These are phyloP conservation scores for Macrotus californicus DNA, from an alignment of 2,113 vertebrate genomes.

Conservation along the genomic window DNA sequence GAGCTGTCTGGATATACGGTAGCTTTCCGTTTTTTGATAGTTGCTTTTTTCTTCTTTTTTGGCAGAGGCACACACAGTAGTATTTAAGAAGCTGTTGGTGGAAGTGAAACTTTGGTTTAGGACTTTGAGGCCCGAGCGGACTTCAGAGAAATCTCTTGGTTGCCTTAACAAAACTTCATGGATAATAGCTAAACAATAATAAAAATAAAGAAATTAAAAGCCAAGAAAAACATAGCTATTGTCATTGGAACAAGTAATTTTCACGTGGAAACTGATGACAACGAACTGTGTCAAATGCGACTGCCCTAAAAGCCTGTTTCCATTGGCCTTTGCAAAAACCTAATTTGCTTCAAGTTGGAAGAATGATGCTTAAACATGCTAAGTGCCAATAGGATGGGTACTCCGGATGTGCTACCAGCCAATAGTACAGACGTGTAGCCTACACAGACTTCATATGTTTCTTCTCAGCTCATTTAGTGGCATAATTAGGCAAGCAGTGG, in stretches of 20 bases:
- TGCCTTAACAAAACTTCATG: neutral
- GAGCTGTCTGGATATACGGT: neutral
- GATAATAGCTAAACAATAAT: neutral
- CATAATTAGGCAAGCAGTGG: neutral
- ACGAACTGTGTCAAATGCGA: neutral
- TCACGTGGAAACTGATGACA: neutral
- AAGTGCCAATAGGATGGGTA: neutral
- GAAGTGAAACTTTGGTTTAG: neutral
- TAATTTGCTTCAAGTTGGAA: neutral
- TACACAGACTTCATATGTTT: neutral
- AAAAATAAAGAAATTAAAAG: neutral
- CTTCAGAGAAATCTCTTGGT: neutral
- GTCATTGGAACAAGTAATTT: neutral
- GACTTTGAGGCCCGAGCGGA: neutral
- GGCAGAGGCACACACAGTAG: neutral
- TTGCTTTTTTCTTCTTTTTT: fast-evolving
- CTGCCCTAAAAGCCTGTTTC: neutral
- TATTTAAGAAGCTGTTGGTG: constrained; percentile 1
- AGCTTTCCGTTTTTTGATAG: neutral
- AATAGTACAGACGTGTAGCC: neutral
- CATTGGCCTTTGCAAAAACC: neutral
- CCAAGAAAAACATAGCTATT: neutral
- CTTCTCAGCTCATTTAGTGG: neutral
- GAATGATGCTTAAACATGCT: neutral
- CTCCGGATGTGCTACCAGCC: neutral